phyloP scores from a whole-genome alignment of 2,113 vertebrate genomes.

The Upupa epops region DNA sequence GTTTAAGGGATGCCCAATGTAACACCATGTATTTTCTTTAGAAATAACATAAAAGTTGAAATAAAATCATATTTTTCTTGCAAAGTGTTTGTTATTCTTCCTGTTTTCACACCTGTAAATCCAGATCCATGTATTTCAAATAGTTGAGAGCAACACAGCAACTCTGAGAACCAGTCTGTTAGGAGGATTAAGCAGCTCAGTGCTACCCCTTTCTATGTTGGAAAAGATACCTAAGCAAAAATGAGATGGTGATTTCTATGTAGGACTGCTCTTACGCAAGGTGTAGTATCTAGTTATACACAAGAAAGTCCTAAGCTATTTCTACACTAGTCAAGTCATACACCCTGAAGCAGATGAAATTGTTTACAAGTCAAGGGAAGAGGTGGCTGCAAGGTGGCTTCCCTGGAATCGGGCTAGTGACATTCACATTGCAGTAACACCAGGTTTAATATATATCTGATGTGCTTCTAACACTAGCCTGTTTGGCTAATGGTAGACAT shows the following conservation, averaged over 20 bases:
- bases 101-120: background rate
- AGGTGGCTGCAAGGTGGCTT: background rate
- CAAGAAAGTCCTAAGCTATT: background rate
- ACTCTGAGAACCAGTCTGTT: background rate
- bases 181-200: background rate
- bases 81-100: background rate
- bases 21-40: conserved; percentile 42
- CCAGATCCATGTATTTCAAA: background rate
- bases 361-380: background rate
- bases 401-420: background rate
- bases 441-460: background rate
- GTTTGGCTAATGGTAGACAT: background rate
- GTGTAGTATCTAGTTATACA: background rate
- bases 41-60: conserved; percentile 41
- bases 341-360: background rate
- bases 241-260: background rate
- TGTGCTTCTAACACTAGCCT: background rate
- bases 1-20: conserved; percentile 37
- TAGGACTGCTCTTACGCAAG: background rate
- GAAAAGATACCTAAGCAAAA: background rate
- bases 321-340: background rate
- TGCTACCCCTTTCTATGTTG: background rate
- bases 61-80: conserved; percentile 69
- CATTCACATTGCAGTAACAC: background rate
- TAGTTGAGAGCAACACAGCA: background rate